These are phyloP conservation scores for Pseudomyrmex pallidus DNA, from an alignment of 1,140 invertebrate genomes.

Conservation along the genomic window DNA sequence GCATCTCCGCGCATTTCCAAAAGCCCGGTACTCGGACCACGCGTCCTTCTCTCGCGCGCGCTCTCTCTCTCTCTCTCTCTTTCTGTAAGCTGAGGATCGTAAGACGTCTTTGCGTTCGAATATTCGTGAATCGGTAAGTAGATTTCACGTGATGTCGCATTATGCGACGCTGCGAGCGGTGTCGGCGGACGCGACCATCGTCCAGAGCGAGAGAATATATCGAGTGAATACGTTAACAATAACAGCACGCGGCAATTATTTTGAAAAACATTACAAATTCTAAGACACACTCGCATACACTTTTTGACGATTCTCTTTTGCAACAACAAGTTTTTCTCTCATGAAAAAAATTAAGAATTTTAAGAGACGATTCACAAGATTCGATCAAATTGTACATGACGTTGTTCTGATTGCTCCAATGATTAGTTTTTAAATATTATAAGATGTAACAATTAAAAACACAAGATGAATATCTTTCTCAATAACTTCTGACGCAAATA, in stretches of 20 bases:
- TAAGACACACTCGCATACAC: too few relatives aligned
- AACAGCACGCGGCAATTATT: neutral
- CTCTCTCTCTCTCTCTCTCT: neutral
- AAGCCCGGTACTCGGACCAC: constrained; percentile 11
- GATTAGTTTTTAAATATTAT: too few relatives aligned
- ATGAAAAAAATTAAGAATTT: too few relatives aligned
- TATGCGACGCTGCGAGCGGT: constrained; percentile 21
- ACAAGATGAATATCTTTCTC: too few relatives aligned
- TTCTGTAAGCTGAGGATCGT: constrained; percentile 36
- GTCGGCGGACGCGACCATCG: constrained; percentile 21
- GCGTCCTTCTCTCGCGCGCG: neutral
- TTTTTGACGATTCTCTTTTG: too few relatives aligned
- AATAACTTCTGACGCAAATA: neutral
- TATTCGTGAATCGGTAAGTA: constrained; percentile 57
- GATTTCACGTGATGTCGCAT: constrained; percentile 44
- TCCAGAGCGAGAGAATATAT: constrained; percentile 36
- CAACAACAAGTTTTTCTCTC: too few relatives aligned
- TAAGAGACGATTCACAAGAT: too few relatives aligned
- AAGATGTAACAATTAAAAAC: too few relatives aligned
- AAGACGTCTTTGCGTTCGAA: constrained; percentile 46
- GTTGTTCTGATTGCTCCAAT: too few relatives aligned
- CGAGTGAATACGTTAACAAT: constrained; percentile 8
- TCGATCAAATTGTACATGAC: too few relatives aligned
- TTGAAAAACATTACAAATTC: neutral
- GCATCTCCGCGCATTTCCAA: constrained; percentile 17